Base-by-base conservation (phyloP, 2,797 vertebrate genomes). In the Podarcis siculus region DNA sequence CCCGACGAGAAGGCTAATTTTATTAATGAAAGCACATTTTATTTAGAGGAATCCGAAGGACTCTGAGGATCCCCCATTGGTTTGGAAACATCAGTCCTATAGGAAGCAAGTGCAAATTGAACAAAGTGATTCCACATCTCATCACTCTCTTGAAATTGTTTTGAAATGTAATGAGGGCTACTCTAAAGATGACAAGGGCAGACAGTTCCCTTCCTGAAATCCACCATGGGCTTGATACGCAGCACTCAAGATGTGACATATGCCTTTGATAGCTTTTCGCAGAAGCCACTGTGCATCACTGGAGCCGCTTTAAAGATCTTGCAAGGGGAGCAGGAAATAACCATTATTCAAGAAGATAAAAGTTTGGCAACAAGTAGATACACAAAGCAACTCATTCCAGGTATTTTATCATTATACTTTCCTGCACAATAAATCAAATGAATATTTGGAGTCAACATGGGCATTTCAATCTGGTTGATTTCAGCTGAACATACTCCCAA, bases 21-120 rank as follows among this genome's bases (percentile, higher is more conserved):
- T 89, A 90, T 92, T 92, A 94, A 91, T 92, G 91, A 88, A 93
- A 89, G 77, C 25, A 27, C 35, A 85, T 61, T 91, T 82, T 35
- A 86, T 91, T 45, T 88, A 32, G 49, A 35, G 39, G 76, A 86
- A 73, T 90, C 86, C 37, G 21, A 25, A 89, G 81, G 69, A 37
- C n/a, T 90, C 39, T 81, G 25, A 87, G 90, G 82, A 91, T 21
- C 17, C 87, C 64, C 39, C 8, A 72, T 25, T 17, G 89, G 10
- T 61, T 42, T 84, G 80, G 19, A 7, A 88, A 82, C 12, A 32
- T 89, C 72, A 92, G 79, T 3, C 72, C 17, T 39, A 86, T 94
- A 39, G 67, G 15, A 12, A 89, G 82, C 73, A 93, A 92, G 42
- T 25, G 55, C 25, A 85, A 90, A 78, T 82, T 88, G 75, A 76